These are phyloP conservation scores for Aporophyla lueneburgensis DNA, from an alignment of 2,888 invertebrate genomes.

Conservation along the genomic window DNA sequence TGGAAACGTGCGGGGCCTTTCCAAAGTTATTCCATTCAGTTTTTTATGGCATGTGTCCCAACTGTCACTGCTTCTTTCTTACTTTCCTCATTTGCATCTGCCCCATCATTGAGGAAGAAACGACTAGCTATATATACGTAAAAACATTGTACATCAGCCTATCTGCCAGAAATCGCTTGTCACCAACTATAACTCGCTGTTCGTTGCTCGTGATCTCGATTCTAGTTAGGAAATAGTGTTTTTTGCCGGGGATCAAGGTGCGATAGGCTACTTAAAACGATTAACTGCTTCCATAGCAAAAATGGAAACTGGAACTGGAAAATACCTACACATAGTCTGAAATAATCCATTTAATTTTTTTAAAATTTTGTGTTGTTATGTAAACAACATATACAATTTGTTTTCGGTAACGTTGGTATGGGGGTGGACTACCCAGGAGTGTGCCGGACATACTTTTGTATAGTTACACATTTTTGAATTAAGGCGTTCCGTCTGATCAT, in stretches of 20 bases:
- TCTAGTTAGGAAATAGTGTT: background rate
- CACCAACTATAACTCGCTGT: background rate
- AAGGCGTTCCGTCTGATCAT: background rate
- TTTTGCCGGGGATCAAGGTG: background rate
- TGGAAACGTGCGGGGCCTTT: no score
- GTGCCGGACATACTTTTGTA: background rate
- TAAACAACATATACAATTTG: no score
- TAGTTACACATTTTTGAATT: background rate
- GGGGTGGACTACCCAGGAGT: background rate
- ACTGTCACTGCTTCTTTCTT: background rate
- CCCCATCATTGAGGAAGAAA: background rate
- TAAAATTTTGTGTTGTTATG: no score
- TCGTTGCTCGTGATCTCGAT: background rate
- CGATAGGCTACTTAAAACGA: background rate
- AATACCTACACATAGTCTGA: background rate
- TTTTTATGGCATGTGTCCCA: background rate
- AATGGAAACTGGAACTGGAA: no score
- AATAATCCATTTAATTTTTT: background rate
- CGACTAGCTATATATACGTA: no score
- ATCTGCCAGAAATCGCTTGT: background rate
- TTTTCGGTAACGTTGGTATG: background rate
- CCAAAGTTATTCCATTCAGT: no score
- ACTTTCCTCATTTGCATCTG: background rate
- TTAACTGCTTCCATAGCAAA: no score
- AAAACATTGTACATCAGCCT: background rate